Conservation (phyloP, 53 echinoderm and acorn worm genomes). For the Crossaster papposus region DNA sequence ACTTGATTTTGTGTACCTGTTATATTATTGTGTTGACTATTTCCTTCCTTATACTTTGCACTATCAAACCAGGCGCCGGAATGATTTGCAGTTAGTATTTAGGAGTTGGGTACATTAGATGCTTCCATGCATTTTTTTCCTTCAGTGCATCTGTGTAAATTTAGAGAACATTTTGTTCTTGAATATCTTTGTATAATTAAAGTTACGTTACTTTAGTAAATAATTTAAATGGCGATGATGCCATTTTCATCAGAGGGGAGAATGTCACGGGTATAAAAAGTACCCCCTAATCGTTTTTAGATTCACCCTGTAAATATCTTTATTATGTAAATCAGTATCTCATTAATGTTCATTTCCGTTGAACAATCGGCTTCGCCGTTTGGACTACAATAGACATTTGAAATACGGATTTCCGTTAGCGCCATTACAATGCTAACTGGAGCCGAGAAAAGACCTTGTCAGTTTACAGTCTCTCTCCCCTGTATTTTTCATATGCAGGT, state of each 20-base stretch:
- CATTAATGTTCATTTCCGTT: not conserved
- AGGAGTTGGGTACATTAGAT: too few species aligned
- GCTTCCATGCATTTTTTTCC: not conserved
- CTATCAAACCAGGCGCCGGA: conserved; percentile 1
- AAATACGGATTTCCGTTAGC: not conserved
- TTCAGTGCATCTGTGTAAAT: too few species aligned
- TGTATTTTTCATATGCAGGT: too few species aligned
- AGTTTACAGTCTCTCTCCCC: too few species aligned
- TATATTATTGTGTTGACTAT: too few species aligned
- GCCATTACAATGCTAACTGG: too few species aligned
- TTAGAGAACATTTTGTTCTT: too few species aligned
- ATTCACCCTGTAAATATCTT: not conserved
- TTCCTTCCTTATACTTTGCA: too few species aligned
- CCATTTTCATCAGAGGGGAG: conserved; percentile 6
- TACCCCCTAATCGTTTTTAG: not conserved
- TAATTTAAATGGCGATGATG: not conserved
- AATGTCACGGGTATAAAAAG: not conserved
- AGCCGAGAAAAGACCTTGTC: too few species aligned
- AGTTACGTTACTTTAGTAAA: not conserved
- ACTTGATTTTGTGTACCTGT: too few species aligned
- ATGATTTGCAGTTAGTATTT: not conserved
- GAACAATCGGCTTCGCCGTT: not conserved
- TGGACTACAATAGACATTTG: not conserved
- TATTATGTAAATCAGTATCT: not conserved
- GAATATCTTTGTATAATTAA: not conserved